Conservation (phyloP, 2,888 invertebrate genomes). For the Himalopsyche tibetana region DNA sequence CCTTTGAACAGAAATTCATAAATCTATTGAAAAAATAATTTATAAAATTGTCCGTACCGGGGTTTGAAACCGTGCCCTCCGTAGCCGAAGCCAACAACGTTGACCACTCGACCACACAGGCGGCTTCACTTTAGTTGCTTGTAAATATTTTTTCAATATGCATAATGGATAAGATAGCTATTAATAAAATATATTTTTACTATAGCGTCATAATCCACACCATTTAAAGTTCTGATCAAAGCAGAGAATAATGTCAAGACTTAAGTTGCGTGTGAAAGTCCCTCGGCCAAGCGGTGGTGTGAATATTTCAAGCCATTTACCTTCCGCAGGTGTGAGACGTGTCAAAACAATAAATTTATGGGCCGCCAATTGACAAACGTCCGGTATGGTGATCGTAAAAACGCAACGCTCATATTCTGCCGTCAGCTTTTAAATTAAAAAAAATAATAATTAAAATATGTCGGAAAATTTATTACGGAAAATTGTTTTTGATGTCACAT, state of each 20-base stretch:
- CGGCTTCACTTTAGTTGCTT: too few species aligned
- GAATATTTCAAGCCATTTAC: slow-evolving; percentile 23
- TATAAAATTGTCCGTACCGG: too few species aligned
- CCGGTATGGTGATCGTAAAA: slow-evolving; percentile 45
- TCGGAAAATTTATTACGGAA: slow-evolving; percentile 16
- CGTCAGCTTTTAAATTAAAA: slow-evolving; percentile 1
- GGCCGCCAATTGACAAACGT: slow-evolving; percentile 53
- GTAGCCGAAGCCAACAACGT: too few species aligned
- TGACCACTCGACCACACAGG: too few species aligned
- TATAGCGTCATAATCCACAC: too few species aligned
- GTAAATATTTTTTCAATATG: too few species aligned
- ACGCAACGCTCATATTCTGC: slow-evolving; percentile 27
- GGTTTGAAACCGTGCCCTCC: too few species aligned
- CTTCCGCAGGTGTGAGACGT: slow-evolving; percentile 57
- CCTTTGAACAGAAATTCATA: too few species aligned
- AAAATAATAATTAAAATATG: slow-evolving; percentile 13
- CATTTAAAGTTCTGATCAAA: neutral
- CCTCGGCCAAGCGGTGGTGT: slow-evolving; percentile 26
- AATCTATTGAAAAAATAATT: too few species aligned
- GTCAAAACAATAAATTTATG: slow-evolving; percentile 63
- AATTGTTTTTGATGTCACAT: neutral
- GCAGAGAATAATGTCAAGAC: neutral
- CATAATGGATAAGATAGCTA: too few species aligned
- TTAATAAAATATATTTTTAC: too few species aligned
- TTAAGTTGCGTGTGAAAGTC: slow-evolving; percentile 48